These are phyloP conservation scores for Pocillopora grandis DNA, from an alignment of 92 coral and sea anemone genomes.

Conservation along the genomic window DNA sequence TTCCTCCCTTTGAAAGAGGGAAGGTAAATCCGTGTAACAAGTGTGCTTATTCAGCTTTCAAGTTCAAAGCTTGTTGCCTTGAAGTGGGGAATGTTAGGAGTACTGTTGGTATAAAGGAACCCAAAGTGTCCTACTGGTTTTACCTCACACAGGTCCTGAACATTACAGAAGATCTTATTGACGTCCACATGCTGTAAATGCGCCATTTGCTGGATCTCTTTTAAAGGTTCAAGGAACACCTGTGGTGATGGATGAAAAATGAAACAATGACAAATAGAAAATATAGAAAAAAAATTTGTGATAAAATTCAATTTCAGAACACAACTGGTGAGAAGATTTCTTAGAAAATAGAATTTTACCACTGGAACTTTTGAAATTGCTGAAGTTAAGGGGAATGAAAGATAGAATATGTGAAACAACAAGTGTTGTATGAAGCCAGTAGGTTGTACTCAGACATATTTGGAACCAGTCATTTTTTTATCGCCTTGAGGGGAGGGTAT, in stretches of 20 bases:
- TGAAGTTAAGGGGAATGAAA: too few species aligned
- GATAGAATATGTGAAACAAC: too few species aligned
- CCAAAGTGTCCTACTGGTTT: background rate
- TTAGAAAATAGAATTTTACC: background rate
- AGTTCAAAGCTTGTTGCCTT: background rate
- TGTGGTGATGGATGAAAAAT: background rate
- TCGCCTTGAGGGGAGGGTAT: too few species aligned
- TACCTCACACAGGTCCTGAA: conserved; percentile 92
- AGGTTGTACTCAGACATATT: too few species aligned
- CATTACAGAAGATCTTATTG: conserved; percentile 81
- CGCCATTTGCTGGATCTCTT: conserved; percentile 82
- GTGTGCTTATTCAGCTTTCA: background rate
- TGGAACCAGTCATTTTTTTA: too few species aligned
- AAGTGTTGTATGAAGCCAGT: too few species aligned
- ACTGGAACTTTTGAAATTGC: background rate
- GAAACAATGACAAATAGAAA: background rate
- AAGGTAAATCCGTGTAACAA: background rate
- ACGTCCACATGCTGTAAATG: conserved; percentile 73
- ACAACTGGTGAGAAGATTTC: background rate
- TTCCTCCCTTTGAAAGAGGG: too few species aligned
- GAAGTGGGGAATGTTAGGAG: background rate
- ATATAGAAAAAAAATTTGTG: background rate
- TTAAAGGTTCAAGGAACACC: conserved; percentile 90
- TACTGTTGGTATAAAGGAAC: background rate
- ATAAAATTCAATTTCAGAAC: background rate